phyloP scores from a whole-genome alignment of 2,113 vertebrate species.

The Oceanodroma tethys region DNA sequence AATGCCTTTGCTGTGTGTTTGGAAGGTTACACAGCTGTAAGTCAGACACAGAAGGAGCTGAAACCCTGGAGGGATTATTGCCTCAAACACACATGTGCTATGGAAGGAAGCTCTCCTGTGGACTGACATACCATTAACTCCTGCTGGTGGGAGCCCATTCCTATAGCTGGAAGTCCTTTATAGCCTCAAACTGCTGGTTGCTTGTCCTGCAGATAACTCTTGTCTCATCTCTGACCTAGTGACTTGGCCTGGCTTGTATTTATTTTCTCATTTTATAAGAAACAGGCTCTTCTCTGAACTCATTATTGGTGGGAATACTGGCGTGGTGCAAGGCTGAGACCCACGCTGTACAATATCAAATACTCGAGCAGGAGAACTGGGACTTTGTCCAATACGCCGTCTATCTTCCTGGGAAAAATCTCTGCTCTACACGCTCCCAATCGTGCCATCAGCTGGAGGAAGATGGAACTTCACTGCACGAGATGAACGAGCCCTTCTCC shows the following conservation, averaged over 20 bases:
- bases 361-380: neutral
- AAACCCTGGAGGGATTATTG: constrained; percentile 6
- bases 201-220: neutral
- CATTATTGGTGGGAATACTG: neutral
- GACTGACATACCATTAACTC: constrained; percentile 8
- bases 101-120: constrained; percentile 16
- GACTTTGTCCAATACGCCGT: neutral
- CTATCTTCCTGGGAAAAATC: neutral
- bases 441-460: constrained; percentile 2
- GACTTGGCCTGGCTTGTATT: neutral
- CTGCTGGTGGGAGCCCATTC: constrained; percentile 41
- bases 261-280: constrained; percentile 33
- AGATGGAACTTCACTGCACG: neutral
- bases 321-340: neutral
- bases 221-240: neutral
- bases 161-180: neutral
- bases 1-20: constrained; percentile 27
- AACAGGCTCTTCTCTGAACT: constrained; percentile 8
- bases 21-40: constrained; percentile 50
- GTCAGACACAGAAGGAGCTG: neutral
- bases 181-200: neutral
- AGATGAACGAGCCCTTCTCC: accelerated
- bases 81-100: neutral
- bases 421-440: neutral
- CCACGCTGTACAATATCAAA: neutral